Evolutionary conservation across 1,140 invertebrate species (phyloP).

Genomic region (Trichoplusia ni): DNA sequence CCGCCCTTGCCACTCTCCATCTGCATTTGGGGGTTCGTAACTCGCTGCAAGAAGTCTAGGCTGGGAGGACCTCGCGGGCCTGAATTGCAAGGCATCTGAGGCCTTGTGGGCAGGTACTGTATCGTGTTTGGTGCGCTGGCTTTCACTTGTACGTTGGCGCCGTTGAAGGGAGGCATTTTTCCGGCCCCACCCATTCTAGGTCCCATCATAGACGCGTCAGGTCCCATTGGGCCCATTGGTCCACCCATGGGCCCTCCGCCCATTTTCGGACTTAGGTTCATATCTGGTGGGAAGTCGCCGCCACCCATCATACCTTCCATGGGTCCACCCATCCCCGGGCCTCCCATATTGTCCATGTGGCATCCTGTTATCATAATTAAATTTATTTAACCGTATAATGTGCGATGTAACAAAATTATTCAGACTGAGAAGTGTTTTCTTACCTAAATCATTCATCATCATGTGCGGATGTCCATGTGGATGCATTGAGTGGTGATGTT

Average conservation of each 20-base stretch:
- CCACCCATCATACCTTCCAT: slow-evolving; percentile 80
- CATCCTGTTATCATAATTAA: slow-evolving; percentile 55
- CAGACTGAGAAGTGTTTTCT: background rate
- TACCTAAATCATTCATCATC: slow-evolving; percentile 79
- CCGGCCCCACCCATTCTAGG: slow-evolving; percentile 79
- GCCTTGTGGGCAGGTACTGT: slow-evolving; percentile 96
- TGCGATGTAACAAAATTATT: background rate
- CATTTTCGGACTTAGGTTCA: slow-evolving; percentile 83
- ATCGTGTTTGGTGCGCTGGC: slow-evolving; percentile 98
- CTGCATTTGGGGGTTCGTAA: slow-evolving; percentile 88
- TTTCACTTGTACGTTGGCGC: slow-evolving; percentile 95
- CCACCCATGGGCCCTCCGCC: slow-evolving; percentile 81
- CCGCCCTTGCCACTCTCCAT: slow-evolving; percentile 86
- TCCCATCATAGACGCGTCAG: slow-evolving; percentile 75
- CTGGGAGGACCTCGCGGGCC: slow-evolving; percentile 91
- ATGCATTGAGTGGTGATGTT: slow-evolving; percentile 74
- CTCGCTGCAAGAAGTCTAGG: slow-evolving; percentile 95
- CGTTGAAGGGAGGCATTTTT: slow-evolving; percentile 87
- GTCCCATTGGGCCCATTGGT: slow-evolving; percentile 78
- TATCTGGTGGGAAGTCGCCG: slow-evolving; percentile 80
- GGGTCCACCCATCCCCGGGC: slow-evolving; percentile 75
- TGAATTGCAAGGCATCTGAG: slow-evolving; percentile 86
- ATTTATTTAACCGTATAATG: background rate
- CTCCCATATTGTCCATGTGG: slow-evolving; percentile 82
- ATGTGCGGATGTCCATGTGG: slow-evolving; percentile 73